phyloP scores from a whole-genome alignment of 2,888 invertebrate genomes.

The Eupithecia vulgata region DNA sequence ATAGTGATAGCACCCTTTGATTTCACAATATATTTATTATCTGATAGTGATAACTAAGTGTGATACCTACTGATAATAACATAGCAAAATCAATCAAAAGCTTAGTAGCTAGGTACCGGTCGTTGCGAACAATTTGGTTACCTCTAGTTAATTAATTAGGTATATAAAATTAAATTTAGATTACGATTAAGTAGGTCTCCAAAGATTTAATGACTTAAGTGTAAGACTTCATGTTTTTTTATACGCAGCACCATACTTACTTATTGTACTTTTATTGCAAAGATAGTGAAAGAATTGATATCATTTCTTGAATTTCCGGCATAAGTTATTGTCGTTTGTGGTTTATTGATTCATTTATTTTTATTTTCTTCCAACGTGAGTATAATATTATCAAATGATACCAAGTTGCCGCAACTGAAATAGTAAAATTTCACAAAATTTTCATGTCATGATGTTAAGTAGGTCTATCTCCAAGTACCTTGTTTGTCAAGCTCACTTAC shows the following conservation, averaged over 20 bases:
- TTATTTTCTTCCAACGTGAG: constrained; percentile 32
- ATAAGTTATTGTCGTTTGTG: not conserved
- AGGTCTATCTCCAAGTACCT: no score
- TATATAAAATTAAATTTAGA: not conserved
- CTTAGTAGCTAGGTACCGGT: not conserved
- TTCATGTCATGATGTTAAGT: not conserved
- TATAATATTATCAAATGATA: constrained; percentile 67
- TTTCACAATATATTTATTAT: not conserved
- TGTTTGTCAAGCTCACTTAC: no score
- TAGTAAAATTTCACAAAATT: constrained; percentile 41
- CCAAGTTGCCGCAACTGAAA: constrained; percentile 84
- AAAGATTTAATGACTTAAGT: not conserved
- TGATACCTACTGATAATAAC: not conserved
- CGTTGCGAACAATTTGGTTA: not conserved
- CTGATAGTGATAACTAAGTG: no score
- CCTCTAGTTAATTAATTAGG: not conserved
- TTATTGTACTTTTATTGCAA: not conserved
- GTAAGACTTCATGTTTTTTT: not conserved
- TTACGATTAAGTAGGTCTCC: no score
- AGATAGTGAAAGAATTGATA: not conserved
- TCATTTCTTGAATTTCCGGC: not conserved
- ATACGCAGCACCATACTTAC: not conserved
- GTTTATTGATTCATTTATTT: not conserved
- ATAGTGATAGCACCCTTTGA: not conserved
- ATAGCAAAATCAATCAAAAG: not conserved